A percentile compares a stretch with the other conserved stretches of the same genome.
These are phyloP conservation scores for Serinus canaria DNA, from an alignment of 2,113 vertebrate genomes.

Conservation along the genomic window DNA sequence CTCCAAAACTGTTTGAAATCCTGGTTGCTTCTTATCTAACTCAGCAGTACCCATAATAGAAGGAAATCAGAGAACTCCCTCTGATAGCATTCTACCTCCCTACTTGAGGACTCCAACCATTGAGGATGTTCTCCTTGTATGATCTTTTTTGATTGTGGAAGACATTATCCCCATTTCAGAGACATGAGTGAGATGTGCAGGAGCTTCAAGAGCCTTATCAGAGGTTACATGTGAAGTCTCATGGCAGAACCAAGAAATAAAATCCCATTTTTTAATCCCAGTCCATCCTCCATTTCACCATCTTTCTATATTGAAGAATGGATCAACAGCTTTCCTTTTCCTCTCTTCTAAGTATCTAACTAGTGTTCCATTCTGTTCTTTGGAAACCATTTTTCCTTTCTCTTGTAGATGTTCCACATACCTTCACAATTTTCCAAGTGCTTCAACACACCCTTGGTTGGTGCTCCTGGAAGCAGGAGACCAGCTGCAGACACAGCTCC, in stretches of 20 bases:
- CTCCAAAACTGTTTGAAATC: conserved; percentile 5
- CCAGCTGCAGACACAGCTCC: neutral
- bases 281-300: neutral
- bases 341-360: neutral
- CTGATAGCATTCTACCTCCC: neutral
- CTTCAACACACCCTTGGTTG: neutral
- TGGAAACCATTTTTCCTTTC: neutral
- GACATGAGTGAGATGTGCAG: neutral
- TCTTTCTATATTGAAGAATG: neutral
- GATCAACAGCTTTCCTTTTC: neutral
- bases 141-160: neutral
- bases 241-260: neutral
- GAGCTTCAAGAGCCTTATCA: neutral
- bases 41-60: neutral
- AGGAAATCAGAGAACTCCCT: neutral
- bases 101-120: neutral
- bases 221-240: neutral
- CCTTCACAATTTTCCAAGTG: neutral
- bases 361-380: neutral
- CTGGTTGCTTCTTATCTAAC: neutral
- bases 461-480: neutral
- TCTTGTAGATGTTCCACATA: neutral
- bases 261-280: neutral
- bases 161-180: neutral
- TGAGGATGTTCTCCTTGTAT: neutral